Base-by-base conservation (phyloP, 2,113 vertebrate genomes). In the Galeopterus variegatus region DNA sequence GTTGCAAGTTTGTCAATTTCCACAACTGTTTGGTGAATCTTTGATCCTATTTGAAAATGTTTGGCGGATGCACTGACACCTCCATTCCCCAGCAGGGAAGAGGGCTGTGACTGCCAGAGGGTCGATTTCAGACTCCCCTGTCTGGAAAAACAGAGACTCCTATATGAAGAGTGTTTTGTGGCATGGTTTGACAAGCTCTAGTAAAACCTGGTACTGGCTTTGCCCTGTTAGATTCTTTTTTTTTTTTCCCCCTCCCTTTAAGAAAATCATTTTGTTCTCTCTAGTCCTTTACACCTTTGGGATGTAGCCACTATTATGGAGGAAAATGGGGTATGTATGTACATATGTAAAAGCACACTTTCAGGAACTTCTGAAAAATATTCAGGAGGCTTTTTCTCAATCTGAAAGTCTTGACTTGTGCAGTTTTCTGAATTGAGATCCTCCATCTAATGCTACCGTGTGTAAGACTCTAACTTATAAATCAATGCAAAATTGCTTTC, bases 261-360 rank as follows among this genome's bases (percentile, higher is more conserved):
- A 76, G 60, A 73, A 84, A 70, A 89, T 36, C 1, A 36, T 88
- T 60, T 75, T 80, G 23, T 86, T 92, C 17, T 70, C 64, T 95
- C 48, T 28, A n/a, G 18, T 45, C 31, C 33, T 93, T 95, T 80
- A 48, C 4, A 24, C 85, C 36, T 92, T 81, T 82, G 67, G 56
- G 12, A n/a, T 86, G 0, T 56, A 73, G 9, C 72, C 81, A 82
- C 28, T 26, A 67, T 33, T n/a, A 6, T 50, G 21, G 69, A 72
- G 8, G 15, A 80, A 87, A 64, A 45, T 28, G 26, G 45, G 18
- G 48, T 41, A 41, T 41, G 0, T 65, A 33, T 72, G 31, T 31
- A 36, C 58, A 48, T 65, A 33, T 72, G 31, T 31, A 36, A 52
- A 48, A 65, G 13, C n/a, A 12, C 41, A 31, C 11, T 83, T 48